phyloP scores from a whole-genome alignment of 2,797 vertebrate genomes.

The Delichon dasypus region DNA sequence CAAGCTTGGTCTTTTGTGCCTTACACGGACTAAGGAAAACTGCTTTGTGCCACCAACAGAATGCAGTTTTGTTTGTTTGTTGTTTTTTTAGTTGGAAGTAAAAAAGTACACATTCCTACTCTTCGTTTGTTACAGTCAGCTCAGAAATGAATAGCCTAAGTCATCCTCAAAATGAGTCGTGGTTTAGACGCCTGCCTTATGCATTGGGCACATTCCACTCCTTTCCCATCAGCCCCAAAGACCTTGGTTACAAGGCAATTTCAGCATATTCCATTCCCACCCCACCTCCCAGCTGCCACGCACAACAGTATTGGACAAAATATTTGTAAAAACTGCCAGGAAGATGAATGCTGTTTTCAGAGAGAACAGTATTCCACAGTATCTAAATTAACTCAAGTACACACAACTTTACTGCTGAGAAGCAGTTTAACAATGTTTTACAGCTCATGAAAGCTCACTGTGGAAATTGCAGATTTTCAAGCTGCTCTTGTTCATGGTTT shows the following conservation, averaged over 20 bases:
- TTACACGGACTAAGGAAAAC: not conserved
- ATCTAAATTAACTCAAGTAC: no score
- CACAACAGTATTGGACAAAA: not conserved
- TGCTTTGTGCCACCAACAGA: conserved; percentile 2
- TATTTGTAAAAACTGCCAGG: not conserved
- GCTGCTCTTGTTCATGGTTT: no score
- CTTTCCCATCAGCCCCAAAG: not conserved
- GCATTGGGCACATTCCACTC: not conserved
- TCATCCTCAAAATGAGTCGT: not conserved
- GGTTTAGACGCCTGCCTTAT: not conserved
- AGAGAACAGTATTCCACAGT: not conserved
- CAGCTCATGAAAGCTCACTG: no score
- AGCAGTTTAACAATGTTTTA: no score
- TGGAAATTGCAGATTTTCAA: no score
- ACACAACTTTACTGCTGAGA: no score
- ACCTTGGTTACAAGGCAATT: not conserved
- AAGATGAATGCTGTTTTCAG: not conserved
- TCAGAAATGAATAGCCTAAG: not conserved
- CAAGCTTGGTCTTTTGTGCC: conserved; percentile 28
- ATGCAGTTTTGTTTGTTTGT: not conserved
- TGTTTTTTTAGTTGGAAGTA: not conserved
- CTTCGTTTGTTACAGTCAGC: not conserved
- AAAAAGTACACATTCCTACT: not conserved
- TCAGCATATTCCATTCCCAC: not conserved
- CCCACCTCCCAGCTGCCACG: not conserved